Evolutionary conservation across 1,140 invertebrate species (phyloP), one percentile per base, ranked within the genome.

Genomic region (Hyphantria cunea): DNA sequence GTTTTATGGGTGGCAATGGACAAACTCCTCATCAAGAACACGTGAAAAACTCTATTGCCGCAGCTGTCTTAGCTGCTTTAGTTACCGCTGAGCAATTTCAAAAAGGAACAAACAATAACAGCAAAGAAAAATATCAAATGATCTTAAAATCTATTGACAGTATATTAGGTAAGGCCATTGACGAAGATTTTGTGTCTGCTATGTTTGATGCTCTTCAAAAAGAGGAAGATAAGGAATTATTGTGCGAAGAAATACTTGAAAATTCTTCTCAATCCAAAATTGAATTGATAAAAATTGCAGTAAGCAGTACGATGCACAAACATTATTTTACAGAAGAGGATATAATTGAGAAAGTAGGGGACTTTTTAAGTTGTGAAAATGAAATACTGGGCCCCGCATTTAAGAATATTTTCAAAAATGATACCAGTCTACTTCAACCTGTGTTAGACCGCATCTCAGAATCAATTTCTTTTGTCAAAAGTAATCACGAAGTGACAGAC

Each of bases 401-500:
- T 55, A 92, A 92, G 76, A 92, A 92, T 31, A 91, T 94, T 34
- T 92, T 93, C 0, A 92, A 91, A 72, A 91, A 84, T 51, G 90
- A 93, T 67, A 89, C 92, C 0, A 90, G 88, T 49, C 66, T 94
- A 9, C 71, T 94, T 4, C 88, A 92, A 0, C 82, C 89, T 11
- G 92, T 94, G 5, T 69, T 94, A 3, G 75, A 84, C 37, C 92
- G 92, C 48, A 93, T 94, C 11, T 93, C 93, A 0, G 86, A 93
- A 50, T 91, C 92, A 13, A 91, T 93, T 1, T 92, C 90, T 7
- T 88, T 90, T 47, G 86, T 94, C 0, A 92, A 90, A 51, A 93
- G 92, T 32, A 93, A 95, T 66, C 89, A 92, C 64, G 92, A 94
- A 75, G 93, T 93, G 0, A 88, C 92, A 0, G 93, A 94, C 69